Percentiles rank a stretch among this genome's conserved stretches.
Conservation (phyloP, 2,888 invertebrate genomes). For the Chymomyza amoena region DNA sequence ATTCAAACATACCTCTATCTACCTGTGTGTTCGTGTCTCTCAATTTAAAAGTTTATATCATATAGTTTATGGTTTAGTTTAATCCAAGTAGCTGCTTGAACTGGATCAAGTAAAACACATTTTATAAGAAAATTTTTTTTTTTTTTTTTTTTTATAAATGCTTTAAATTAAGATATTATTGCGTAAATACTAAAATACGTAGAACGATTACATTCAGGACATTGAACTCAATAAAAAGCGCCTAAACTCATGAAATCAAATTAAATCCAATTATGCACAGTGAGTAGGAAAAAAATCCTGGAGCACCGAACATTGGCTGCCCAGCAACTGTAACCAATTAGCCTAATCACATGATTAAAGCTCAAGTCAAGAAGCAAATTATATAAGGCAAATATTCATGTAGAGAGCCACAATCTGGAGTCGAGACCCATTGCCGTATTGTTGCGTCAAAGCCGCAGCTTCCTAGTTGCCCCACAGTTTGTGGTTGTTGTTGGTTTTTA, state of each 20-base stretch:
- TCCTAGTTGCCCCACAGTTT: neutral
- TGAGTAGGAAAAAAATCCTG: neutral
- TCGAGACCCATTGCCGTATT: neutral
- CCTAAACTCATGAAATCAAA: neutral
- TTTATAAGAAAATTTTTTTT: too few relatives aligned
- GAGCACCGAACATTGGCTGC: slow-evolving; percentile 9
- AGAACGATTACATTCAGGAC: neutral
- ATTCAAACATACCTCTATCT: too few relatives aligned
- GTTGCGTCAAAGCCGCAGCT: neutral
- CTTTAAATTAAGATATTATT: neutral
- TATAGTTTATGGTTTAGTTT: too few relatives aligned
- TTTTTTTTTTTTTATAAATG: too few relatives aligned
- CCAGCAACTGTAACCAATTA: slow-evolving; percentile 47
- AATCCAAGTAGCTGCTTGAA: too few relatives aligned
- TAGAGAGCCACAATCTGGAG: slow-evolving; percentile 9
- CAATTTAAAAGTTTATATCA: too few relatives aligned
- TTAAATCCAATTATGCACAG: slow-evolving; percentile 46
- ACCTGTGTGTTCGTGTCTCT: too few relatives aligned
- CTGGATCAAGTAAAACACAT: too few relatives aligned
- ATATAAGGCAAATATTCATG: slow-evolving; percentile 41
- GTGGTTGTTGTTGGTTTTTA: neutral
- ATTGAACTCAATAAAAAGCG: neutral
- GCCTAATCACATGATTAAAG: slow-evolving; percentile 43
- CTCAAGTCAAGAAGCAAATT: slow-evolving; percentile 28
- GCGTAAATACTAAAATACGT: neutral